phyloP scores from a whole-genome alignment of 2,888 invertebrate species.

The Ennomos erosarius region DNA sequence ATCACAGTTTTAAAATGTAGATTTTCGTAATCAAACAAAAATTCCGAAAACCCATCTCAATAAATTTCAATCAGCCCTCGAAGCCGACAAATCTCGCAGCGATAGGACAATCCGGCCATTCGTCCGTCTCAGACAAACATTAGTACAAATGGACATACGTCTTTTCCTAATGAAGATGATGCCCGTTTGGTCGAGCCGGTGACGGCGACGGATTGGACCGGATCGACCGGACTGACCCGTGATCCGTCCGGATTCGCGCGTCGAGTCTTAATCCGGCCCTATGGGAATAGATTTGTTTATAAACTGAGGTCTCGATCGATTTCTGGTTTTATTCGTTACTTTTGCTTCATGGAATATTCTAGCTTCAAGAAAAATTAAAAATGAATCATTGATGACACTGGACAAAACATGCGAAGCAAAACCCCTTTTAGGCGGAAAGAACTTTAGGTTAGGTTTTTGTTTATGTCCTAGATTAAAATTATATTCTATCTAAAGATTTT shows the following conservation, averaged over 20 bases:
- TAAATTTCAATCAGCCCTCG: constrained; percentile 35
- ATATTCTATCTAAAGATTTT: too few relatives aligned
- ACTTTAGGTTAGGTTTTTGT: too few relatives aligned
- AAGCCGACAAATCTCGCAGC: constrained; percentile 9
- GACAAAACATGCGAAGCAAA: too few relatives aligned
- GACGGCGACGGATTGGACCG: constrained; percentile 65
- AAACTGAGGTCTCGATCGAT: too few relatives aligned
- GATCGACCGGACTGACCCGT: constrained; percentile 32
- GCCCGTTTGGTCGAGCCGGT: constrained; percentile 53
- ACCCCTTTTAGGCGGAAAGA: too few relatives aligned
- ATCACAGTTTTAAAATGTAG: too few relatives aligned
- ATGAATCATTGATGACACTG: too few relatives aligned
- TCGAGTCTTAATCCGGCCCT: constrained; percentile 24
- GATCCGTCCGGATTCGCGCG: constrained; percentile 32
- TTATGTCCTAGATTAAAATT: too few relatives aligned
- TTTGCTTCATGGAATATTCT: neutral
- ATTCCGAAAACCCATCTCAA: constrained; percentile 24
- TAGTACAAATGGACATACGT: constrained; percentile 69
- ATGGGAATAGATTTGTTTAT: constrained; percentile 2
- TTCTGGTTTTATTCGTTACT: too few relatives aligned
- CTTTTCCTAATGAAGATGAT: constrained; percentile 71
- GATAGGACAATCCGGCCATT: constrained; percentile 2
- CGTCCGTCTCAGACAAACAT: constrained; percentile 52
- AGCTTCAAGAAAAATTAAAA: too few relatives aligned
- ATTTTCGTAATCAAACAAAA: neutral